Base-by-base conservation (phyloP, 2,888 invertebrate genomes). In the Heterodera filipjevi region DNA sequence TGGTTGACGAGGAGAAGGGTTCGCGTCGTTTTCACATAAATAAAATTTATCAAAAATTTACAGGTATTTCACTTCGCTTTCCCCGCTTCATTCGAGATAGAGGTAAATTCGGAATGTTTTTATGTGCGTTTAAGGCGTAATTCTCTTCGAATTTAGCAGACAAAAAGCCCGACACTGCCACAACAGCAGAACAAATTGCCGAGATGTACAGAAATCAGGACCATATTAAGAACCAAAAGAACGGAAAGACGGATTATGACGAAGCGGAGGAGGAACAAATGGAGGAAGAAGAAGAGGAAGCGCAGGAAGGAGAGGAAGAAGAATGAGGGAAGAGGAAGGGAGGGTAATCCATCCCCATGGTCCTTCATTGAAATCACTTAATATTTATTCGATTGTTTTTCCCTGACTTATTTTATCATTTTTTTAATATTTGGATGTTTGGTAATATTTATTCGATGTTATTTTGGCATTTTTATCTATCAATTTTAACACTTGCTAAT, bases 61-160 rank as follows among this genome's bases (percentile, higher is more conserved):
- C 12, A 80, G 98, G 98, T 33, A 94, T 99, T 87, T 98, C 97
- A 2, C 91, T 99, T 66, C 92, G 98, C 66, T 99, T 99, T 91
- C 98, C 98, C 6, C 92, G 95, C 10, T 84, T 79, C 59, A 66
- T 79, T 68, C 70, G 77, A 10, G 39, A 75, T 6, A n/a, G 75
- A 78, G n/a, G 78, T 79, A 39, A 22, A 64, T 12, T 14, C 0
- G 12, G 39, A 39, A 2, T 6, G 35, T 73, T 33, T 35, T 19
- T 46, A 12, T n/a, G 8, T 22, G 75, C n/a, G 27, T 39, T 30
- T 33, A 19, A n/a, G 32, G 16, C 14, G 1, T 30, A 68, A 22
- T 33, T 33, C 35, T 10, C 77, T 35, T 49, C 74, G 2, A 66
- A 81, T 53, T 82, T 98, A 39, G 94, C 94, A 10, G 99, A 99